Evolutionary conservation across 2,797 vertebrate species (phyloP).

Genomic region (Paedocypris micromegethes): DNA sequence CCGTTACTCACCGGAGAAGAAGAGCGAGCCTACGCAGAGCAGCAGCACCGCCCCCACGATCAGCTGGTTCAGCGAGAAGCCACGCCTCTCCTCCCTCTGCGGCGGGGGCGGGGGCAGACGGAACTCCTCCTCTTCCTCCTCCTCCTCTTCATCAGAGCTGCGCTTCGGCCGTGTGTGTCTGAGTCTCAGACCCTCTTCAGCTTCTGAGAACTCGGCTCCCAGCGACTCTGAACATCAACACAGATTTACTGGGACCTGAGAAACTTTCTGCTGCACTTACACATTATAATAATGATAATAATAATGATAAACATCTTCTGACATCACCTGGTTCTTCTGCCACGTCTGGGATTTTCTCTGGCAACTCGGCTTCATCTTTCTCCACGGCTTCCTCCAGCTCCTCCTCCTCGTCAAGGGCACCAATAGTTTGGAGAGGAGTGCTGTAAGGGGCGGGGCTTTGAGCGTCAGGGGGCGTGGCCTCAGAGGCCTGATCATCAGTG

Average conservation of each 20-base stretch:
- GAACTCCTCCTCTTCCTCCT: conserved; percentile 63
- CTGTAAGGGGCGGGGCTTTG: conserved; percentile 33
- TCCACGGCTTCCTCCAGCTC: conserved; percentile 21
- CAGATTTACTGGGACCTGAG: too few species aligned
- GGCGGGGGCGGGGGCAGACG: conserved; percentile 44
- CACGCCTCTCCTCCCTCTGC: conserved; percentile 60
- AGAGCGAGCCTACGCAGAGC: conserved; percentile 72
- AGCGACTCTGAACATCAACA: conserved; percentile 25
- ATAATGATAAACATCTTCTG: not conserved
- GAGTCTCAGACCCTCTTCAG: conserved; percentile 58
- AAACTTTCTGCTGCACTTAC: too few species aligned
- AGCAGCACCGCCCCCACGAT: conserved; percentile 65
- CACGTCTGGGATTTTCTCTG: conserved; percentile 41
- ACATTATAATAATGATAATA: not conserved
- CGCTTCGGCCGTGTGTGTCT: conserved; percentile 56
- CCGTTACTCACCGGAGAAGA: conserved; percentile 66
- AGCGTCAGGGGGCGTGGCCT: conserved; percentile 32
- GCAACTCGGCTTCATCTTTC: conserved; percentile 43
- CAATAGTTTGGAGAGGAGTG: conserved; percentile 49
- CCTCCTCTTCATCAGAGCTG: conserved; percentile 70
- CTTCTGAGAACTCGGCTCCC: conserved; percentile 38
- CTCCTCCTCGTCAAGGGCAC: conserved; percentile 40
- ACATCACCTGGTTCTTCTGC: conserved; percentile 56
- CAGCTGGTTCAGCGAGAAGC: conserved; percentile 67
- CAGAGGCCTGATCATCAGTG: conserved; percentile 35